phyloP scores from a whole-genome alignment of 2,888 invertebrate genomes.

The Xanthia icteritia region DNA sequence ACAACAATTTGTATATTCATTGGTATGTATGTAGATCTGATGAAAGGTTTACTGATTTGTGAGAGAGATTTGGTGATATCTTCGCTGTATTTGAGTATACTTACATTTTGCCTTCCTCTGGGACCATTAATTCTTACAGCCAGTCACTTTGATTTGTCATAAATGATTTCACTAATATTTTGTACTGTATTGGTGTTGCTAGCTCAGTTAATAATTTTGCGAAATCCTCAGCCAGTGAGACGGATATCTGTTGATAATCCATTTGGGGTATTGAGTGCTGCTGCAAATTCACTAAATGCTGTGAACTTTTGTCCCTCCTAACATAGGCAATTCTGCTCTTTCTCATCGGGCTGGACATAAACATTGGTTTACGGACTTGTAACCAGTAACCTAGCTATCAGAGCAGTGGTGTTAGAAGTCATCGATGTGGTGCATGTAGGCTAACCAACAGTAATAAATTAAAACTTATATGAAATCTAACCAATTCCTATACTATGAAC shows the following conservation, averaged over 20 bases:
- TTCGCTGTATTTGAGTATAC: background rate
- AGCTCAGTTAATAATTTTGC: background rate
- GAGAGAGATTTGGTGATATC: slow-evolving; percentile 10
- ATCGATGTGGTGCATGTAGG: background rate
- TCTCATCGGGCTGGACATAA: background rate
- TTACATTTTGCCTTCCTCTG: too few species aligned
- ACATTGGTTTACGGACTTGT: background rate
- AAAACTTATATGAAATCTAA: too few species aligned
- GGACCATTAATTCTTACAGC: background rate
- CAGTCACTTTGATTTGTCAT: background rate
- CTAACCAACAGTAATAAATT: too few species aligned
- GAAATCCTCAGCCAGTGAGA: background rate
- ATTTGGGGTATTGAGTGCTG: background rate
- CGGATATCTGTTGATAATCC: background rate
- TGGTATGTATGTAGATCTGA: slow-evolving; percentile 60
- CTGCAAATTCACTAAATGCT: background rate
- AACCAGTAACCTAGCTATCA: background rate
- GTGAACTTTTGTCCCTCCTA: background rate
- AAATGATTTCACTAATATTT: background rate
- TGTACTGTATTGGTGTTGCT: too few species aligned
- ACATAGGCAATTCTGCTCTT: too few species aligned
- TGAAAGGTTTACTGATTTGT: slow-evolving; percentile 36
- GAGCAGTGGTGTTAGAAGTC: background rate
- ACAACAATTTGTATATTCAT: slow-evolving; percentile 72
- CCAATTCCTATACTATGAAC: too few species aligned